Evolutionary conservation across 2,888 invertebrate genomes (phyloP), one percentile per base, ranked within the genome.

Genomic region (Cyaniris semiargus): DNA sequence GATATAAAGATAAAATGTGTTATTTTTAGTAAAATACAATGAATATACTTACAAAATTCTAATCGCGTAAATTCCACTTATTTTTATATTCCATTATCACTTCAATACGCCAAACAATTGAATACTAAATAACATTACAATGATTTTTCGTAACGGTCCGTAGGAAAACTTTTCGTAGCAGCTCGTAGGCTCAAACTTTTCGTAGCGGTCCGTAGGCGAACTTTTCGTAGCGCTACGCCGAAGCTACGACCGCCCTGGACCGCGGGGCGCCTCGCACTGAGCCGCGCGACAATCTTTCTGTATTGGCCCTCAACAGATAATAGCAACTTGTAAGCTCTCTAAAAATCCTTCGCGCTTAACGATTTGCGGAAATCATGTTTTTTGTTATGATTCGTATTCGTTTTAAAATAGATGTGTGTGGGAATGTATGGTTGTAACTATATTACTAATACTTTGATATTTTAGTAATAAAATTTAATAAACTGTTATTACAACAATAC

Each of bases 261-360:
- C 87, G 90, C 88, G 89, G 86, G 88, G 87, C 89, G 88, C 87
- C 87, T 87, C 86, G 88, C 86, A 93, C 93, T 93, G 93, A 90
- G 86, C 88, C 83, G 83, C 81, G 82, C 84, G 92, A 92, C 93
- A 92, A 92, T 92, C 91, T 93, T 93, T 90, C 86, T 84, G 88
- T 87, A 87, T 85, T 88, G 86, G 87, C 89, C 88, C 90, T 89
- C 87, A 83, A 88, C 86, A 89, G 88, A 90, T 88, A 91, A 90
- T 83, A 83, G 83, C 90, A 90, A 91, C 89, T 90, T 89, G 88
- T 87, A 87, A 89, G 91, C 90, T 89, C 90, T 91, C 66, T 66
- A 66, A 66, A 66, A 18, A 31, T 66, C 31, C 18, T 27, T 66
- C 18, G 15, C 66, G 15, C 66, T 66, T 31, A 66, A 7, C 66